Evolutionary conservation across 2,113 vertebrate genomes (phyloP), one percentile per base, ranked within the genome.

Genomic region (Xiphias gladius): DNA sequence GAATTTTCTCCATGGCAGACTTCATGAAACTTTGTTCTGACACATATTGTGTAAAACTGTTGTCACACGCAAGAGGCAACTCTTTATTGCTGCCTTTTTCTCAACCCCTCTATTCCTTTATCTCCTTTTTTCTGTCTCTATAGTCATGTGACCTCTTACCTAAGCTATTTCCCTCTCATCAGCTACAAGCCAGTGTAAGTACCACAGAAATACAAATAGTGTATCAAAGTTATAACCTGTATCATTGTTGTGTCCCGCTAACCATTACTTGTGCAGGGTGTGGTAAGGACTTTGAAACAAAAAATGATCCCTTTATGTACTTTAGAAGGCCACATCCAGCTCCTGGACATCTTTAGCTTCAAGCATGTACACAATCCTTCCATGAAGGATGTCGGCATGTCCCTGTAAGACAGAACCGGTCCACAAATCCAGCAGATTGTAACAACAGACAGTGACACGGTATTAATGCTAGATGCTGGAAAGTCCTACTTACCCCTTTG

Each of bases 381-480:
- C 94, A 85, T 90, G 5, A 94, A 94, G 61, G 95, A 91, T 39
- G 93, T 62, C 3, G 95, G 94, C 67, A 94, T 76, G 20, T 89
- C 66, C 41, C 94, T 95, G 75, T 30, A 55, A 68, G 8, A 79
- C 8, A 79, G 28, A 50, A 52, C 6, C 19, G 13, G 4, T 6
- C 7, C 12, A 69, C 19, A 7, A 50, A 48, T 50, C 10, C 24
- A 73, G 3, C 22, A 24, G 16, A 68, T 62, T 24, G 57, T 32
- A 24, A 63, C 30, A 46, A 14, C 7, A 43, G 69, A 28, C 37
- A 30, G 28, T 39, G 4, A 22, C 4, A 14, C 14, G 58, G 14
- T 10, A 7, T 12, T 8, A 30, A 30, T 66, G 16, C 1, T 13
- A 52, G 7, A 61, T 14, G 10, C 5, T 14, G 37, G 3, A 41